Base-by-base conservation (phyloP, 2,888 invertebrate species). In the Blomia tropicalis region DNA sequence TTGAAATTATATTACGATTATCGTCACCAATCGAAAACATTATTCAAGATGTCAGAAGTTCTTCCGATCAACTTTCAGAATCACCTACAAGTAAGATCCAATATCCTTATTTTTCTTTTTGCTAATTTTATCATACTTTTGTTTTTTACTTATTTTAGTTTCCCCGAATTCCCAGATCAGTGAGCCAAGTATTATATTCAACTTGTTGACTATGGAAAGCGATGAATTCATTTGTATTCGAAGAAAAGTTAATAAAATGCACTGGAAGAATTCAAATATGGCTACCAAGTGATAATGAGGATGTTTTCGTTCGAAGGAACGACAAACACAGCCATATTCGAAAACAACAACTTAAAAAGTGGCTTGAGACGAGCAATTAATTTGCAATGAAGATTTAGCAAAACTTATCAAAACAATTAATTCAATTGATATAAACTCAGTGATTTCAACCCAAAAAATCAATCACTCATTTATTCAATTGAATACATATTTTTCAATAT, bases 171-270 rank as follows among this genome's bases (percentile, higher is more conserved):
- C 95, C n/a, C n/a, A 95, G 69, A 93, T 96, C 78, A 90, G 91
- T 77, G 85, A 88, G 71, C 84, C 87, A 66, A 93, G 91, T 74
- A 93, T 98, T 76, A 90, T 92, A 67, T 96, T 98, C 79, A 90
- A 90, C 76, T 92, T 91, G 65, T 87, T 98, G 74, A 98, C 95
- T 41, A 96, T 98, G 96, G 96, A 98, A 77, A 95, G 95, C 67
- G 96, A 98, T 79, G 95, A 96, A 78, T 95, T 89, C 77, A 96
- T 98, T 77, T 96, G 96, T 76, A 90, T 98, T 68, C 83, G 96
- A 27, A 96, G 98, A 77, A 95, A 93, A 77, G 88, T 91, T 60
- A 91, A 90, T 1, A 91, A 92, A 66, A 87, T 90, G 84, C 43
- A 93, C 96, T 76, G 83, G 91, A 19, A 82, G 83, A 65, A 93